Evolutionary conservation across 1,140 invertebrate genomes (phyloP).

Genomic region (Dinoponera quadriceps): DNA sequence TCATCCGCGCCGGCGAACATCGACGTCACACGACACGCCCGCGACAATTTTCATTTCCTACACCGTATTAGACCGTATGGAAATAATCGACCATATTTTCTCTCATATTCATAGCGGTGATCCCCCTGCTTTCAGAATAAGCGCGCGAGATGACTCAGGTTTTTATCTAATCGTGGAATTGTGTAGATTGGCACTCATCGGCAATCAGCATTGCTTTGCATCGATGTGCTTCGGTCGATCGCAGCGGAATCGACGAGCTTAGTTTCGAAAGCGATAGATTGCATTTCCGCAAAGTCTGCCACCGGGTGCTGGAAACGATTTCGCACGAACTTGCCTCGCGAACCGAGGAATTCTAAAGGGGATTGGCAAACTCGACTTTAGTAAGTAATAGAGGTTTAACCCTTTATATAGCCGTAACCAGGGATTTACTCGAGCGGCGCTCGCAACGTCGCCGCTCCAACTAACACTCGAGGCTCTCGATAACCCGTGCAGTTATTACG

Average conservation of each 20-base stretch:
- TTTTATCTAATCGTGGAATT: too few relatives aligned
- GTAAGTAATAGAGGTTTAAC: constrained; percentile 60
- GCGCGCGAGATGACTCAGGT: too few relatives aligned
- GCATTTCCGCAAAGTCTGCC: constrained; percentile 31
- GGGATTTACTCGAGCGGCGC: constrained; percentile 40
- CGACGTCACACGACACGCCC: constrained; percentile 16
- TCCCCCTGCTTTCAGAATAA: too few relatives aligned
- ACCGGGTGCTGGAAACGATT: constrained; percentile 48
- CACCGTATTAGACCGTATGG: too few relatives aligned
- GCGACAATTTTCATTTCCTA: constrained; percentile 38
- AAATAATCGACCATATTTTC: constrained; percentile 20
- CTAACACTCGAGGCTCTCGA: constrained; percentile 7
- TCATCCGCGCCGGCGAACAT: constrained; percentile 40
- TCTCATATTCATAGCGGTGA: too few relatives aligned
- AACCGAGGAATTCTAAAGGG: constrained; percentile 19
- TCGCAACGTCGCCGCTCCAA: constrained; percentile 24
- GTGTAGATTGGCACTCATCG: too few relatives aligned
- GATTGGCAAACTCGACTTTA: constrained; percentile 60
- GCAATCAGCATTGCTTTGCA: too few relatives aligned
- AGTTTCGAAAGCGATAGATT: constrained; percentile 35
- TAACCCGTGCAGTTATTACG: constrained; percentile 28
- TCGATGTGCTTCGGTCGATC: constrained; percentile 6
- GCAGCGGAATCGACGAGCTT: constrained; percentile 3
- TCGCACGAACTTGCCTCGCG: constrained; percentile 35
- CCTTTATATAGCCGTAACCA: constrained; percentile 37